Conservation (phyloP, 2,888 invertebrate genomes). For the Lasioglossum morio region DNA sequence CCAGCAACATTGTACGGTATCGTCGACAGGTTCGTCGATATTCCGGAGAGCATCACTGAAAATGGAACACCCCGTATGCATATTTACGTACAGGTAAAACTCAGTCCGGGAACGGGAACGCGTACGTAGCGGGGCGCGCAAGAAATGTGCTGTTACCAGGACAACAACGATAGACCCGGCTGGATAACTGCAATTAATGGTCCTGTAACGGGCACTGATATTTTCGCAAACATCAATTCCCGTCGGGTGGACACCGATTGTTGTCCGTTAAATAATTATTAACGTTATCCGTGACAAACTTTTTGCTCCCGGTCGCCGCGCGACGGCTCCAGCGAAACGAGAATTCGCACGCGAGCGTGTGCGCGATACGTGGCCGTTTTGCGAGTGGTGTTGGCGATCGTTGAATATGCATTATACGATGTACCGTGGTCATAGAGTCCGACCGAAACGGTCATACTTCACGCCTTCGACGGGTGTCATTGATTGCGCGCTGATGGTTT, state of each 20-base stretch:
- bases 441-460: slow-evolving; percentile 47
- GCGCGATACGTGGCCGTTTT: not conserved
- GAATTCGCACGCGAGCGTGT: not conserved
- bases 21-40: not conserved
- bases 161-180: slow-evolving; percentile 21
- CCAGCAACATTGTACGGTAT: not conserved
- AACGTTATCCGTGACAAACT: slow-evolving; percentile 52
- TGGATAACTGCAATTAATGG: slow-evolving; percentile 58
- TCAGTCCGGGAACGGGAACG: not conserved
- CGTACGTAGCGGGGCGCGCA: not conserved
- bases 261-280: slow-evolving; percentile 59
- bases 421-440: slow-evolving; percentile 33
- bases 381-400: slow-evolving; percentile 19
- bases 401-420: slow-evolving; percentile 57
- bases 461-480: slow-evolving; percentile 45
- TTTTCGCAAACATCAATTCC: slow-evolving; percentile 58
- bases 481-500: slow-evolving; percentile 56
- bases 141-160: slow-evolving; percentile 45
- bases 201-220: slow-evolving; percentile 34
- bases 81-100: not conserved
- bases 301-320: slow-evolving; percentile 15
- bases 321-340: not conserved
- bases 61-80: not conserved
- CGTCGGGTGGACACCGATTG: slow-evolving; percentile 42
- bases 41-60: not conserved